Conservation (phyloP, 1,140 invertebrate species). For the Helicorthomorpha holstii region DNA sequence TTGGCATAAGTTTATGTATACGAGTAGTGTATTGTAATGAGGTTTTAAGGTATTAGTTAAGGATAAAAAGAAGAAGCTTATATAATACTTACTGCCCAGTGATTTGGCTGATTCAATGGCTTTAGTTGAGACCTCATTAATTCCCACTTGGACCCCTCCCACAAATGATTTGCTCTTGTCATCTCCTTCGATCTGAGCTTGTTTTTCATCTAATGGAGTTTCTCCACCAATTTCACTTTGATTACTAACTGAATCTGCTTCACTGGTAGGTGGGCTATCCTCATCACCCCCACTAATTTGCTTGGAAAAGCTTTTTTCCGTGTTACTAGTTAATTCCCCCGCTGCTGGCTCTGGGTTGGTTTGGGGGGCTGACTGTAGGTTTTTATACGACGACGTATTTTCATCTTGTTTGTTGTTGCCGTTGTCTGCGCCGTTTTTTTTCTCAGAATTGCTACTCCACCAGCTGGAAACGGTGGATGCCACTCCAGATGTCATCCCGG, state of each 20-base stretch:
- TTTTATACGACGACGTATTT: not conserved
- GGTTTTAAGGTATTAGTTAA: too few species aligned
- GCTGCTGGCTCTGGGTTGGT: conserved; percentile 1
- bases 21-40: too few species aligned
- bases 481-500: conserved; percentile 6
- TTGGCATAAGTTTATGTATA: too few species aligned
- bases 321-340: not conserved
- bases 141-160: conserved; percentile 11
- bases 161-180: not conserved
- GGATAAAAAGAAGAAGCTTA: too few species aligned
- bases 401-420: not conserved
- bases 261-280: conserved; percentile 5
- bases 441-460: conserved; percentile 8
- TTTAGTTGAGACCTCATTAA: conserved; percentile 60
- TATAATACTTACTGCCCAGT: conserved; percentile 53
- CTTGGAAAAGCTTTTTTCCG: not conserved
- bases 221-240: not conserved
- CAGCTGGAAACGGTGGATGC: conserved; percentile 7
- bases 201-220: not conserved
- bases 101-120: conserved; percentile 72
- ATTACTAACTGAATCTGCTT: conserved; percentile 2
- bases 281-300: not conserved
- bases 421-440: conserved; percentile 13
- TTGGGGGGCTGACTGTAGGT: not conserved
- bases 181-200: not conserved